Base-by-base conservation (phyloP, 2,888 invertebrate species). In the Rhingia rostrata region DNA sequence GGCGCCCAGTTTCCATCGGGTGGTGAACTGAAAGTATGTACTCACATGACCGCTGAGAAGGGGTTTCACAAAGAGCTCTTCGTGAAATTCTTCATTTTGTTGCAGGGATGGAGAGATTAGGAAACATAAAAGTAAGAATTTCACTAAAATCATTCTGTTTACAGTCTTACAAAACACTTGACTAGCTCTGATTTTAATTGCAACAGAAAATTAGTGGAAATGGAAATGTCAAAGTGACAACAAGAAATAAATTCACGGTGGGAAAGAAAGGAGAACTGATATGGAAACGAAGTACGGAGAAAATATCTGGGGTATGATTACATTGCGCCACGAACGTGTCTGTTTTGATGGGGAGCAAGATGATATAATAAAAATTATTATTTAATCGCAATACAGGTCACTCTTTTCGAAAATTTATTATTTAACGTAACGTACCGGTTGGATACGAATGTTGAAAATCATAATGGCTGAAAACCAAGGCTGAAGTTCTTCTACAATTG, bases 11-110 rank as follows among this genome's bases (percentile, higher is more conserved):
- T 95, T 93, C 94, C 96, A 96, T 87, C 94, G 91, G 4, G 97
- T 97, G 32, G 96, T 94, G 91, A 98, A 99, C 91, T 98, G 97
- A 91, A 98, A 98, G 90, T 96, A 96, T 9, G 96, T 94, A 90
- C 97, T 97, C 33, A 98, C 93, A 92, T 97, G 96, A 80, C 96
- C 96, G 88, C 94, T 95, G 49, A 94, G 93, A 75, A 98, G 91
- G 0, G 97, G 97, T 91, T 97, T 97, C 39, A 99, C 93, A 87
- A 96, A 94, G 63, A 98, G 92, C 92, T 98, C 98, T 93, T 99
- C 99, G 84, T 95, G 94, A 90, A 97, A 98, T 81, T 93, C 93
- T 91, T 98, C 98, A 88, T 90, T 90, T 77, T 90, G 87, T 54
- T 87, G 85, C 9, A 81, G 47, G 6, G 87, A 87, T 22, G 51